phyloP scores from a whole-genome alignment of 2,888 invertebrate species.

The Neelides folsomi region DNA sequence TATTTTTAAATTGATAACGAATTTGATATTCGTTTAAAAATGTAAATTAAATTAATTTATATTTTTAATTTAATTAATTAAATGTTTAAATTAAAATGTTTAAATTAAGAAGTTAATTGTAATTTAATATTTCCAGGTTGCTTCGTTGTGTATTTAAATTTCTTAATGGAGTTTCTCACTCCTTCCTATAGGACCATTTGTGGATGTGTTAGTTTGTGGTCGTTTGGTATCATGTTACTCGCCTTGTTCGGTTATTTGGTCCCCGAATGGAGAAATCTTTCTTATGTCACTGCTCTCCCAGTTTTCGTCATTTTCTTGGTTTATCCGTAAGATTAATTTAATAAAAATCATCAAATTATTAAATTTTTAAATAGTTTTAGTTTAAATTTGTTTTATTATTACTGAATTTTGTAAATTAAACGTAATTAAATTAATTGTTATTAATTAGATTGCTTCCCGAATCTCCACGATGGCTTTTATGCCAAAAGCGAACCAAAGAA shows the following conservation, averaged over 20 bases:
- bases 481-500: slow-evolving; percentile 19
- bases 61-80: too few relatives aligned
- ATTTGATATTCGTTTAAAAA: too few relatives aligned
- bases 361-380: background rate
- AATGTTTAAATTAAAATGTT: too few relatives aligned
- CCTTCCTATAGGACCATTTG: slow-evolving; percentile 27
- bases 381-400: too few relatives aligned
- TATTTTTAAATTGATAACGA: too few relatives aligned
- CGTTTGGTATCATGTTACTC: slow-evolving; percentile 26
- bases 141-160: slow-evolving; percentile 24
- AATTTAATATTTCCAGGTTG: slow-evolving; percentile 16
- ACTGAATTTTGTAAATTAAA: too few relatives aligned
- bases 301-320: slow-evolving; percentile 17
- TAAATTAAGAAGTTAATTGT: too few relatives aligned
- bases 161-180: slow-evolving; percentile 29
- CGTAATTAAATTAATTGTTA: too few relatives aligned
- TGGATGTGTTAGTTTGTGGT: slow-evolving; percentile 26
- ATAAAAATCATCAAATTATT: background rate
- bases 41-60: too few relatives aligned
- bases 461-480: slow-evolving; percentile 25
- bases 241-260: slow-evolving; percentile 17
- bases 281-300: slow-evolving; percentile 16
- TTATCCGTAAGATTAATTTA: slow-evolving; percentile 13
- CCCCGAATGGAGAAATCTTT: slow-evolving; percentile 21
- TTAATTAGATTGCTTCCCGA: slow-evolving; percentile 25